Base-by-base conservation (phyloP, 2,113 vertebrate genomes). In the Centrocercus urophasianus region DNA sequence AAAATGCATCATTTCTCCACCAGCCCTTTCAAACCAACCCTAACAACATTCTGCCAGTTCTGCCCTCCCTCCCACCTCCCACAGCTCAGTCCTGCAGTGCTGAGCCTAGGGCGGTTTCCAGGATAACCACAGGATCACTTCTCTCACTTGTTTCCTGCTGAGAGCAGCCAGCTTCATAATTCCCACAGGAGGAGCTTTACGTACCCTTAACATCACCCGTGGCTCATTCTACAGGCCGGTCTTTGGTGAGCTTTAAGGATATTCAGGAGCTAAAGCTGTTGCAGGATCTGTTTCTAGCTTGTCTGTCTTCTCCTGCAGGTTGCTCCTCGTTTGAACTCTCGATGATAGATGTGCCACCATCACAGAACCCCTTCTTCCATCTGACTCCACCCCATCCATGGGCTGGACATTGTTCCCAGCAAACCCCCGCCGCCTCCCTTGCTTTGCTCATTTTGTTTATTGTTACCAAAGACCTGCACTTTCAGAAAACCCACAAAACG, bases 241-340 rank as follows among this genome's bases (percentile, higher is more conserved):
- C 43, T 32, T 25, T 7, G 11, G 18, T 8, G 20, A 6, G 0
- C 22, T 57, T 17, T 7, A 4, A 28, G 45, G 15, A 5, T 4
- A 28, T 17, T 65, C 6, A 61, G 11, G 6, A 66, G 45, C 22
- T 6, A 8, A 3, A 73, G 25, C 11, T 6, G 14, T 0, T 43
- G 25, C 34, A 20, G 6, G 8, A 27, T 14, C 43, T 1, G n/a
- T 56, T 66, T 8, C 92, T 59, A 5, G 42, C 64, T 60, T 83
- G 21, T 87, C 50, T 11, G 17, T 8, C 38, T 75, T 15, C 60
- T 34, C 72, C 70, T 91, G 47, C 94, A 99, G 99, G 99, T 99
- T 30, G 99, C 99, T 77, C 99, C 99, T 20, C 98, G 99, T 47
- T 96, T 99, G 97, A 99, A 99, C 93, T 99, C 99, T 48, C 99